Evolutionary conservation across 2,888 invertebrate species (phyloP), one percentile per base, ranked within the genome.

Genomic region (Megalurothrips usitatus): DNA sequence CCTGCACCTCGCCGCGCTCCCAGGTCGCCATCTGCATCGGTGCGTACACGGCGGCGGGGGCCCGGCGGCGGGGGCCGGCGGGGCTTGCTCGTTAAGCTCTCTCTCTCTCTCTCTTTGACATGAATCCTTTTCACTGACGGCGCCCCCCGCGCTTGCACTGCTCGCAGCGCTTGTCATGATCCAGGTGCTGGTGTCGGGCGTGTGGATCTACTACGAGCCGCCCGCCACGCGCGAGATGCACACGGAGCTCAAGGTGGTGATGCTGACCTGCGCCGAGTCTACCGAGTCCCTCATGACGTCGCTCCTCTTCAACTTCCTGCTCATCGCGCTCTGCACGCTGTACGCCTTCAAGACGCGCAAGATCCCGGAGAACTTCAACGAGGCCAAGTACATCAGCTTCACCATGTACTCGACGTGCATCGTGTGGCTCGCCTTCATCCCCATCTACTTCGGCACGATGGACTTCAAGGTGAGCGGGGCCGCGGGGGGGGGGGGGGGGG

Each of bases 311-410:
- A 93, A 93, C 86, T 91, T 93, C 83, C 86, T 93, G 83, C 89
- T 94, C 80, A 91, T 94, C 82, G 88, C 90, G 8, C 88, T 94
- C 84, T 94, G 94, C 86, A 94, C 94, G 4, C 87, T 92, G 58
- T 93, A 94, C 86, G 94, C 94, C n/a, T 88, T 93, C 79, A 92
- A 92, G 86, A 93, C 93, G 0, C 88, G 95, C 75, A 94, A 94
- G 85, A 90, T 95, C 28, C 94, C 94, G 0, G 94, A 94, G 86
- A 94, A 94, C 87, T 94, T 94, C 87, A 95, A 94, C 88, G 94
- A 94, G 86, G 91, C 91, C 0, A 90, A 91, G 85, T 91, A 91
- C 85, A 93, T 94, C 83, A 93, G 94, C 1, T 94, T 94, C 85
- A 93, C 94, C 43, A 94, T 94, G 92, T 94, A 93, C 87, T 93